Percentiles rank a stretch among this genome's conserved stretches.
Evolutionary conservation across 2,797 vertebrate genomes (phyloP).

Genomic region (Anguilla anguilla): DNA sequence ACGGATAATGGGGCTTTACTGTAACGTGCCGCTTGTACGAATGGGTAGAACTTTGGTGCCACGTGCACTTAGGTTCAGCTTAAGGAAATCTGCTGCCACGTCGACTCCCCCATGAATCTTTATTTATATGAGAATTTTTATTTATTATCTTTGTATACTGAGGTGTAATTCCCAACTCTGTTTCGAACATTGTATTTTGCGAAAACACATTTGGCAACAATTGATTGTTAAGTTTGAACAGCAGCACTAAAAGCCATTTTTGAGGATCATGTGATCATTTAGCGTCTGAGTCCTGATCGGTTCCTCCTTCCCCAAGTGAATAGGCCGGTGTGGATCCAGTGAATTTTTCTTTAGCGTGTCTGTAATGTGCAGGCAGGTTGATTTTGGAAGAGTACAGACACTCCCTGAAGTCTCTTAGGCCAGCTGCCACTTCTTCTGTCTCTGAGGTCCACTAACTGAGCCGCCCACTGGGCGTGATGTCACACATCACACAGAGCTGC

Average conservation of each 20-base stretch:
- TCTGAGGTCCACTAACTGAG: neutral
- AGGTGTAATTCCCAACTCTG: neutral
- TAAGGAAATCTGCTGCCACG: constrained; percentile 33
- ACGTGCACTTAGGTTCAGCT: constrained; percentile 44
- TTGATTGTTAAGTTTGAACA: neutral
- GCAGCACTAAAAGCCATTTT: neutral
- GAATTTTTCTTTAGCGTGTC: neutral
- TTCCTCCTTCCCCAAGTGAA: neutral
- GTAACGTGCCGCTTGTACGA: constrained; percentile 26
- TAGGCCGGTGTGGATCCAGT: neutral
- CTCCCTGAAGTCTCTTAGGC: neutral
- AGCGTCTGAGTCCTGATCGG: neutral
- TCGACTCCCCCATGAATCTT: neutral
- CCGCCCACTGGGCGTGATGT: neutral
- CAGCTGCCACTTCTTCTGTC: neutral
- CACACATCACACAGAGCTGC: neutral
- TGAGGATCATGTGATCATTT: neutral
- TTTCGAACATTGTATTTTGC: neutral
- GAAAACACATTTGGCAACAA: neutral
- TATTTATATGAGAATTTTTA: neutral
- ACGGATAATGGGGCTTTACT: constrained; percentile 20
- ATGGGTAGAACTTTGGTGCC: neutral
- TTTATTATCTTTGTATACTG: neutral
- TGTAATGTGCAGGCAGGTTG: neutral
- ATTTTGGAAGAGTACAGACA: neutral